Evolutionary conservation across 1,140 invertebrate genomes (phyloP).

Genomic region (Drepana arcuata): DNA sequence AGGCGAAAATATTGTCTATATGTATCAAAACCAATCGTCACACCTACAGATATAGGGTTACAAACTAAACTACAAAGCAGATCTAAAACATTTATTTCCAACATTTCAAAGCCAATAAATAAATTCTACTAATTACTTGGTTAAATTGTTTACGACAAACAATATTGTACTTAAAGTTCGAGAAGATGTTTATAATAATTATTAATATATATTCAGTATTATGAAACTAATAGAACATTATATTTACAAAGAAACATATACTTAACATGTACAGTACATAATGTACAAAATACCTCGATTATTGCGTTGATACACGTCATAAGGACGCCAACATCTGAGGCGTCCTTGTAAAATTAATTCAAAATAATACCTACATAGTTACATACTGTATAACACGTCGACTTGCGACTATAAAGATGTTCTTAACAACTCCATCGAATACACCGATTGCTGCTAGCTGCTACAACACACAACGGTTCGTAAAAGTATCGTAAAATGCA

Average conservation of each 20-base stretch:
- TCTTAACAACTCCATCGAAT: not conserved
- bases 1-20: constrained; percentile 12
- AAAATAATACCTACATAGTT: not conserved
- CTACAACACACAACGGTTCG: not conserved
- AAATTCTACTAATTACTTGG: constrained; percentile 32
- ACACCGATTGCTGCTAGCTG: not conserved
- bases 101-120: constrained; percentile 30
- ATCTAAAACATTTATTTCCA: constrained; percentile 47
- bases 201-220: constrained; percentile 17
- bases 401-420: not conserved
- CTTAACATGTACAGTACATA: constrained; percentile 16
- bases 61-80: constrained; percentile 30
- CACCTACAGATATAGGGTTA: not conserved
- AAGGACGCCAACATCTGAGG: constrained; percentile 1
- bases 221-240: constrained; percentile 17
- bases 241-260: constrained; percentile 54
- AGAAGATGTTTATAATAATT: constrained; percentile 11
- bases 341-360: not conserved
- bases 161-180: constrained; percentile 37
- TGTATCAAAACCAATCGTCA: constrained; percentile 10
- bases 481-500: not conserved
- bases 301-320: constrained; percentile 46
- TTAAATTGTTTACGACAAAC: constrained; percentile 21
- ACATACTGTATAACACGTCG: not conserved
- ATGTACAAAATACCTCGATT: constrained; percentile 40